phyloP scores from a whole-genome alignment of 2,113 vertebrate genomes.

The Gymnorhina tibicen region DNA sequence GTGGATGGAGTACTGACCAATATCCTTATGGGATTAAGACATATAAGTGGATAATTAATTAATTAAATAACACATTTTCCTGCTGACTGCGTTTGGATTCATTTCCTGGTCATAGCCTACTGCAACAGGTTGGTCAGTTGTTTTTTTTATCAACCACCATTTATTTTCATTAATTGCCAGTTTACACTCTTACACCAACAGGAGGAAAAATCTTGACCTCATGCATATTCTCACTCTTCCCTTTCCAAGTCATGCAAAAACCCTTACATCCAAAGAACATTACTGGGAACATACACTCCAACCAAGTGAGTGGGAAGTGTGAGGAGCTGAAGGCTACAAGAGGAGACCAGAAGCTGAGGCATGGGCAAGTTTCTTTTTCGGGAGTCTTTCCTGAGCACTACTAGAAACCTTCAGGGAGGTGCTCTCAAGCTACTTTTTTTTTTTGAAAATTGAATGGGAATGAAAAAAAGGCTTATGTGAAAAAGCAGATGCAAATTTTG shows the following conservation, averaged over 20 bases:
- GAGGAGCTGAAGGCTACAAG: neutral
- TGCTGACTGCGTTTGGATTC: no score
- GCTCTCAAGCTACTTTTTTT: neutral
- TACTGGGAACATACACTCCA: neutral
- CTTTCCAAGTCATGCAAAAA: neutral
- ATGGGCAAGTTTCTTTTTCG: neutral
- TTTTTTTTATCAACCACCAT: neutral
- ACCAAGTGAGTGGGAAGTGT: neutral
- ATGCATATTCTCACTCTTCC: neutral
- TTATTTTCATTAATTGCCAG: neutral
- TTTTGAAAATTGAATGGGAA: neutral
- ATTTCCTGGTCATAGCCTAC: no score
- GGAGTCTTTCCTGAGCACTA: neutral
- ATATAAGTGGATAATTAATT: no score
- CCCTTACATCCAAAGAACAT: neutral
- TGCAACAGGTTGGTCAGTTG: rapidly evolving
- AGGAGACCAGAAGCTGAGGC: neutral
- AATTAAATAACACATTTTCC: no score
- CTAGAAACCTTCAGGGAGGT: neutral
- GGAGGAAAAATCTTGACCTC: neutral
- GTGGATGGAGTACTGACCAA: no score
- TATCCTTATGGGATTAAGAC: no score
- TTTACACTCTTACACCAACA: neutral
- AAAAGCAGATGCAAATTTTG: neutral
- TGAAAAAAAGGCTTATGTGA: neutral